These are phyloP conservation scores for Rhabdomys pumilio DNA, from an alignment of 2,797 vertebrate genomes.

Conservation along the genomic window DNA sequence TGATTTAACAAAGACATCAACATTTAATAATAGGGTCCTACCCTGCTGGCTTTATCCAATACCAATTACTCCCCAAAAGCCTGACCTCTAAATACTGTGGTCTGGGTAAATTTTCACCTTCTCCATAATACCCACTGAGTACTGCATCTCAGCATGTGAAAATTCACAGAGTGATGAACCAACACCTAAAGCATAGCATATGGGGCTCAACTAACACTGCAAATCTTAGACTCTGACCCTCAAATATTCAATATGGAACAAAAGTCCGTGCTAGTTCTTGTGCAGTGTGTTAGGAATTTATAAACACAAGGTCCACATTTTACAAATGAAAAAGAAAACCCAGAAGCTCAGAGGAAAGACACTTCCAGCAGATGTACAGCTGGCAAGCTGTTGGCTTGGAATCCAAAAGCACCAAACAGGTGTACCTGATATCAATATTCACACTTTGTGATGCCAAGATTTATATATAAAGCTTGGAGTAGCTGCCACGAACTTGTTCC, in stretches of 20 bases:
- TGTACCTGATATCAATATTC: slow-evolving; percentile 34
- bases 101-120: background rate
- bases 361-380: background rate
- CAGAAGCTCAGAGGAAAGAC: slow-evolving; percentile 36
- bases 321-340: slow-evolving; percentile 9
- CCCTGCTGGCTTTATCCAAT: background rate
- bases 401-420: slow-evolving; percentile 16
- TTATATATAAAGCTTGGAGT: background rate
- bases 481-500: background rate
- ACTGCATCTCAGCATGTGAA: background rate
- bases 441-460: background rate
- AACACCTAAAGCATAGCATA: background rate
- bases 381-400: background rate
- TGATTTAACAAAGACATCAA: background rate
- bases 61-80: background rate
- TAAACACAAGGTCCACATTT: background rate
- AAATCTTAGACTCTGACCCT: background rate
- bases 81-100: background rate
- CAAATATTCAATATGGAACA: background rate
- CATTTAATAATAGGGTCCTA: background rate
- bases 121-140: background rate
- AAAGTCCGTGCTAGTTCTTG: slow-evolving; percentile 13
- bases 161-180: background rate
- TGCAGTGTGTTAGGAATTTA: background rate
- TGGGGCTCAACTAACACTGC: slow-evolving; percentile 17